These are phyloP conservation scores for Zaprionus camerounensis DNA, from an alignment of 1,140 invertebrate species.

Conservation along the genomic window DNA sequence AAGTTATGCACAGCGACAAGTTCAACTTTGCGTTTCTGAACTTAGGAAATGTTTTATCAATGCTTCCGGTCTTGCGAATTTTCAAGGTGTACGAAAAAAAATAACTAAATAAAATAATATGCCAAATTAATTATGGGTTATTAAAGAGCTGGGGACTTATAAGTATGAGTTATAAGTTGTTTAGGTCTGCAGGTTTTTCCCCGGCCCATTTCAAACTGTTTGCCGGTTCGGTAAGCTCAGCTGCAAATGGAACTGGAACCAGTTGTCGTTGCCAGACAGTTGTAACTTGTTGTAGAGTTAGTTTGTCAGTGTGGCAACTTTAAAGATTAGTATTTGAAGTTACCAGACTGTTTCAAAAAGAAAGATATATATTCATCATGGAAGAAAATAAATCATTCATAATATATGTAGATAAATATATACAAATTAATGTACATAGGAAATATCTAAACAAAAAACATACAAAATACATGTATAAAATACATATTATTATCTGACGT, in stretches of 20 bases:
- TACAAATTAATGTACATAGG: too few relatives aligned
- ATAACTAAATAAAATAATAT: background rate
- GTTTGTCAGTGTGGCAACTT: constrained; percentile 8
- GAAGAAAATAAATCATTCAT: too few relatives aligned
- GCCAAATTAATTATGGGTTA: background rate
- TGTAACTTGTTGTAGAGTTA: background rate
- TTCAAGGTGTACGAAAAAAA: constrained; percentile 21
- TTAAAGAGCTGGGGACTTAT: background rate
- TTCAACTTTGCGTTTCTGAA: constrained; percentile 18
- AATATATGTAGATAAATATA: too few relatives aligned
- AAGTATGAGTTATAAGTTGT: background rate
- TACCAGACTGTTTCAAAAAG: constrained; percentile 17
- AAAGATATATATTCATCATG: too few relatives aligned
- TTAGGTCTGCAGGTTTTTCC: background rate
- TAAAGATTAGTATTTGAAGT: background rate
- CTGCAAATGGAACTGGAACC: constrained; percentile 19
- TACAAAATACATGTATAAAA: too few relatives aligned
- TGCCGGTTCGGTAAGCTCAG: background rate
- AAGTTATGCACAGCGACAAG: constrained; percentile 54
- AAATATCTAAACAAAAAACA: too few relatives aligned
- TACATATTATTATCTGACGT: too few relatives aligned
- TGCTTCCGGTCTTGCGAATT: constrained; percentile 24
- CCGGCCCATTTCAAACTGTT: background rate
- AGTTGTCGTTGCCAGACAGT: constrained; percentile 14
- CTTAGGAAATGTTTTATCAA: constrained; percentile 17